Conservation (phyloP, 1,140 invertebrate genomes). For the Drosophila bifasciata region DNA sequence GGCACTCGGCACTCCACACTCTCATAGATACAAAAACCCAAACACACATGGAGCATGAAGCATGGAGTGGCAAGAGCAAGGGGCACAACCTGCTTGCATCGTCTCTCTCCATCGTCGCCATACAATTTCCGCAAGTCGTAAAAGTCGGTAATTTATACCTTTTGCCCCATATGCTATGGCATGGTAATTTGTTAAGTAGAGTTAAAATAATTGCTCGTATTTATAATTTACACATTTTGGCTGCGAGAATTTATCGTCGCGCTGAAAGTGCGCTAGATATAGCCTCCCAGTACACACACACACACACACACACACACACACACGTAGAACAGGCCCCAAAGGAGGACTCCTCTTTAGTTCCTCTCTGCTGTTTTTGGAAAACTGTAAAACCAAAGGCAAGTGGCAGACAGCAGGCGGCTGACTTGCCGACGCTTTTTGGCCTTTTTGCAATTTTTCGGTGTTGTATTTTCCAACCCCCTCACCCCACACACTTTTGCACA, state of each 20-base stretch:
- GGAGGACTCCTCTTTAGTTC: slow-evolving; percentile 16
- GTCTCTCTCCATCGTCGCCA: slow-evolving; percentile 48
- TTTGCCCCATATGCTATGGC: slow-evolving; percentile 82
- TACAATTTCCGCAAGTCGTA: slow-evolving; percentile 82
- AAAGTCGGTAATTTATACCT: slow-evolving; percentile 83
- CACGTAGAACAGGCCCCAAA: slow-evolving; percentile 22
- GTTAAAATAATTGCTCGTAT: slow-evolving; percentile 84
- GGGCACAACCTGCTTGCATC: slow-evolving; percentile 41
- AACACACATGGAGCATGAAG: slow-evolving; percentile 5
- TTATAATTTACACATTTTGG: slow-evolving; percentile 84
- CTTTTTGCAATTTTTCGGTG: slow-evolving; percentile 66
- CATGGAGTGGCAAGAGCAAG: too few relatives aligned
- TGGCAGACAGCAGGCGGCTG: neutral
- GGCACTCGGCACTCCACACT: slow-evolving; percentile 22
- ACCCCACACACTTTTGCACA: slow-evolving; percentile 39
- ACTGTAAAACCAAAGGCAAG: neutral
- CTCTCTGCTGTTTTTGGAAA: slow-evolving; percentile 1
- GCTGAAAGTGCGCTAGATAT: slow-evolving; percentile 80
- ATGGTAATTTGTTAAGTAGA: slow-evolving; percentile 84
- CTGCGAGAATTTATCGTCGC: slow-evolving; percentile 80
- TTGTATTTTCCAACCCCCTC: slow-evolving; percentile 50
- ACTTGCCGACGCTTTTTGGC: slow-evolving; percentile 48
- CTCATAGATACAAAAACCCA: slow-evolving; percentile 3
- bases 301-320: slow-evolving; percentile 16
- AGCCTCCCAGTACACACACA: slow-evolving; percentile 5